These are phyloP conservation scores for Anas acuta DNA, from an alignment of 2,797 vertebrate genomes.

Conservation along the genomic window DNA sequence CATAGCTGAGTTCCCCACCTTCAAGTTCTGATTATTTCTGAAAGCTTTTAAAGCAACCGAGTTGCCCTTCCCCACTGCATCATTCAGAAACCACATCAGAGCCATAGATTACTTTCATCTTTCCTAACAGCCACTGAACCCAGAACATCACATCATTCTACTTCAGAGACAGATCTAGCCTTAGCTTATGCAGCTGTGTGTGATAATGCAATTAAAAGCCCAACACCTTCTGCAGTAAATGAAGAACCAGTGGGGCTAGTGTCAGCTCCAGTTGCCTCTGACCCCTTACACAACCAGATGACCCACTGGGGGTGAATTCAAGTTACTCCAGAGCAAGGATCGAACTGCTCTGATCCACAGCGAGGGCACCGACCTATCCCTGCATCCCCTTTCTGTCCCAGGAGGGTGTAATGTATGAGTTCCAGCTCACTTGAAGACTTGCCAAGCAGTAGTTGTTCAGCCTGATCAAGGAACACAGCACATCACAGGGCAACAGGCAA, in stretches of 20 bases:
- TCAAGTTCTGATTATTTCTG: neutral
- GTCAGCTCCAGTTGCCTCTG: neutral
- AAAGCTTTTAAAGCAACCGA: rapidly evolving
- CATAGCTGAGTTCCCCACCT: neutral
- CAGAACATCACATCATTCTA: neutral
- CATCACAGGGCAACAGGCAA: neutral
- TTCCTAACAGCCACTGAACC: neutral
- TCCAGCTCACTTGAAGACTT: neutral
- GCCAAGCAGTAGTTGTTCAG: neutral
- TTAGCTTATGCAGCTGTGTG: neutral
- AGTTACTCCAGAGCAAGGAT: neutral
- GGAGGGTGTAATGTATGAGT: neutral
- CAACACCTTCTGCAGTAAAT: neutral
- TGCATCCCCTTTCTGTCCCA: neutral
- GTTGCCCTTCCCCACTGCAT: neutral
- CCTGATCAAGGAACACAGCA: neutral
- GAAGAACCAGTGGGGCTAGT: neutral
- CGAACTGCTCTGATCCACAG: rapidly evolving
- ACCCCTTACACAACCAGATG: neutral
- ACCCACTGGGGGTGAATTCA: too few relatives aligned
- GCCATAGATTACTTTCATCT: neutral
- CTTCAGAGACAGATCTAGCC: neutral
- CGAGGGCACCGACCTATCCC: neutral
- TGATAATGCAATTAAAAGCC: neutral
- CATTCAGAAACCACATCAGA: neutral